Percentiles rank a stretch among this genome's conserved stretches.
These are phyloP conservation scores for Decapterus maruadsi DNA, from an alignment of 2,797 vertebrate genomes.

Conservation along the genomic window DNA sequence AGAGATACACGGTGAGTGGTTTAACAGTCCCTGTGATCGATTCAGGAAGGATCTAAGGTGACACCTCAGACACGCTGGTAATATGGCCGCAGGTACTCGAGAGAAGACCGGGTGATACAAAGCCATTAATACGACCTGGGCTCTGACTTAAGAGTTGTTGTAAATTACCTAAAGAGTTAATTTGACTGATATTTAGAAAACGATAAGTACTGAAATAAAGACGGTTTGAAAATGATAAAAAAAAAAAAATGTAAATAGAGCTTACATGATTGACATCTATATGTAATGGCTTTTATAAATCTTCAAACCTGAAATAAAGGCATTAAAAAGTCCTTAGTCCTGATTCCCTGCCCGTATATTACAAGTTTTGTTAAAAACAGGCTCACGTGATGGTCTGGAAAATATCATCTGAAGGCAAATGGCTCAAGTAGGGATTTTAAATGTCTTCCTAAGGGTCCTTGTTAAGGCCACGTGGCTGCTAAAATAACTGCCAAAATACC, in stretches of 20 bases:
- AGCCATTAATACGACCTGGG: conserved; percentile 20
- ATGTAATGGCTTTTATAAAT: conserved; percentile 51
- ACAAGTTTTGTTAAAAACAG: conserved; percentile 46
- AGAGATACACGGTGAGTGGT: conserved; percentile 52
- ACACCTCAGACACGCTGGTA: neutral
- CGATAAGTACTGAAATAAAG: conserved; percentile 21
- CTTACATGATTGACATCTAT: conserved; percentile 10
- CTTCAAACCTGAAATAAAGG: conserved; percentile 53
- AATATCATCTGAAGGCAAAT: conserved; percentile 72
- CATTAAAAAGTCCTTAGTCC: conserved; percentile 38
- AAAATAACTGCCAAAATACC: conserved; percentile 47
- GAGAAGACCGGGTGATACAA: conserved; percentile 15
- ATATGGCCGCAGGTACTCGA: conserved; percentile 22
- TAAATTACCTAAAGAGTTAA: conserved; percentile 4
- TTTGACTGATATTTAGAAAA: conserved; percentile 28
- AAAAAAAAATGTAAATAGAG: conserved; percentile 8
- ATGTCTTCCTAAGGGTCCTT: conserved; percentile 33
- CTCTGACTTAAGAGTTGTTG: conserved; percentile 24
- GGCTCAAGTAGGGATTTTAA: conserved; percentile 54
- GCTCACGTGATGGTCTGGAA: conserved; percentile 48
- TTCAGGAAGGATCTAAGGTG: conserved; percentile 13
- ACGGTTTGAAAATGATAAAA: neutral
- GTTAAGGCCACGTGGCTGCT: conserved; percentile 81
- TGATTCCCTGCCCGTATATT: conserved; percentile 36
- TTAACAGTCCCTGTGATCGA: conserved; percentile 45